Percentiles rank a stretch among this genome's conserved stretches.
Conservation (phyloP, 2,888 invertebrate species). For the Nomada fucata region DNA sequence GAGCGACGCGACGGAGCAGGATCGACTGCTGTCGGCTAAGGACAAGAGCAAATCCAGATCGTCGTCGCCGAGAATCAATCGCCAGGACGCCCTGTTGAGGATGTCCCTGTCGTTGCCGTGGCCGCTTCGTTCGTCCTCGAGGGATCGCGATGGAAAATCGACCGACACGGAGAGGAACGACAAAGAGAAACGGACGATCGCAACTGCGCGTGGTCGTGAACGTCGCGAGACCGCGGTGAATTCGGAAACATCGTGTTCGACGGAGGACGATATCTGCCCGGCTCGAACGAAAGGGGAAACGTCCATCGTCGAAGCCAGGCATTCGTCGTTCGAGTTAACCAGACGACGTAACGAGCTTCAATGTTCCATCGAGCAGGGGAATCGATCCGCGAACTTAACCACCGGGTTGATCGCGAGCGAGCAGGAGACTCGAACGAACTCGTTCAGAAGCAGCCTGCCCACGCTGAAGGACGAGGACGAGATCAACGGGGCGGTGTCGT, state of each 20-base stretch:
- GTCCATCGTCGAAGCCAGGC: background rate
- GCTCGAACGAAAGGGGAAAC: background rate
- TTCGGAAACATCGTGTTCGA: conserved; percentile 6
- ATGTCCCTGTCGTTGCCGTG: conserved; percentile 64
- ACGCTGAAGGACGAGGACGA: background rate
- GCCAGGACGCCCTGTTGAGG: conserved; percentile 54
- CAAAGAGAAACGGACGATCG: background rate
- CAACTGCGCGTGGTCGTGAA: background rate
- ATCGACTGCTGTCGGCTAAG: conserved; percentile 23
- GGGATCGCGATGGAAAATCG: conserved; percentile 38
- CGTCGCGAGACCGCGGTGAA: background rate
- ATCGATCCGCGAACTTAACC: background rate
- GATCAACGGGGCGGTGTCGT: background rate
- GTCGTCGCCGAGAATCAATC: conserved; percentile 61
- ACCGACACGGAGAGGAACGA: background rate
- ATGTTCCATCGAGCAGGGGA: background rate
- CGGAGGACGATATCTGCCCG: background rate
- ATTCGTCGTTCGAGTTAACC: background rate
- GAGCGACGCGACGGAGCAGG: conserved; percentile 20
- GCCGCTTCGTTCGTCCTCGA: conserved; percentile 59
- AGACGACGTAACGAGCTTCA: background rate
- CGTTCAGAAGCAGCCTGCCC: background rate
- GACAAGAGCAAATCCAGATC: conserved; percentile 64
- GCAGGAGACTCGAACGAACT: background rate
- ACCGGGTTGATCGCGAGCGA: background rate